A percentile compares a stretch with the other conserved stretches of the same genome.
These are phyloP conservation scores for Drosophila setosimentum DNA, from an alignment of 2,888 invertebrate species.

Conservation along the genomic window DNA sequence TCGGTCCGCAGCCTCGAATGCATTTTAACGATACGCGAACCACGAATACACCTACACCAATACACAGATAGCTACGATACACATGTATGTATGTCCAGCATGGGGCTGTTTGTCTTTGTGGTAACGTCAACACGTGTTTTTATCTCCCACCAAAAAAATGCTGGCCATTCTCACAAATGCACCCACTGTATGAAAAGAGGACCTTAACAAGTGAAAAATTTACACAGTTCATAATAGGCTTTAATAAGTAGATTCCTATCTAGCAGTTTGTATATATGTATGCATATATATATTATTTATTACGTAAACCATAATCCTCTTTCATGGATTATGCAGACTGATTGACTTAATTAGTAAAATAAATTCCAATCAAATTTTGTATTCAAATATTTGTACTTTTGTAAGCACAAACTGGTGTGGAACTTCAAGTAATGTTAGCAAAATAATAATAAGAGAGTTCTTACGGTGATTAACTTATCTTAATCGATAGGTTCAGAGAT, in stretches of 20 bases:
- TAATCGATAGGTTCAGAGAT: not conserved
- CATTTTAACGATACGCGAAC: slow-evolving; percentile 44
- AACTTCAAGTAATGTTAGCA: not conserved
- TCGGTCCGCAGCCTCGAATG: slow-evolving; percentile 28
- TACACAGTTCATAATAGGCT: slow-evolving; percentile 2
- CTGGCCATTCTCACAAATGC: slow-evolving; percentile 20
- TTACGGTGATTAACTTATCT: not conserved
- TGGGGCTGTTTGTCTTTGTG: slow-evolving; percentile 59
- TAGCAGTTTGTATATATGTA: not conserved
- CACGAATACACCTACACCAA: slow-evolving; percentile 26
- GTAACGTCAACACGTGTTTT: slow-evolving; percentile 74
- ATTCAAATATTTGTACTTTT: not conserved
- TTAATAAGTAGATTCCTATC: slow-evolving; percentile 21
- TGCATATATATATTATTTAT: slow-evolving; percentile 1
- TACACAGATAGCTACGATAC: not conserved
- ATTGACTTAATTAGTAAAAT: slow-evolving; percentile 4
- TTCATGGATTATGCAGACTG: not conserved
- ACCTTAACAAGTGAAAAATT: slow-evolving; percentile 8
- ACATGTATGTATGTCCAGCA: not conserved
- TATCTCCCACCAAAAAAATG: slow-evolving; percentile 47
- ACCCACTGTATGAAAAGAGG: slow-evolving; percentile 3
- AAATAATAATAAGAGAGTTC: not conserved
- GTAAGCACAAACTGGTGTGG: not conserved
- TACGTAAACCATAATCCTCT: slow-evolving; percentile 9
- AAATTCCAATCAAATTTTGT: not conserved